Percentiles rank a stretch among this genome's conserved stretches.
These are phyloP conservation scores for Rhynchotus rufescens DNA, from an alignment of 2,797 vertebrate species.

Conservation along the genomic window DNA sequence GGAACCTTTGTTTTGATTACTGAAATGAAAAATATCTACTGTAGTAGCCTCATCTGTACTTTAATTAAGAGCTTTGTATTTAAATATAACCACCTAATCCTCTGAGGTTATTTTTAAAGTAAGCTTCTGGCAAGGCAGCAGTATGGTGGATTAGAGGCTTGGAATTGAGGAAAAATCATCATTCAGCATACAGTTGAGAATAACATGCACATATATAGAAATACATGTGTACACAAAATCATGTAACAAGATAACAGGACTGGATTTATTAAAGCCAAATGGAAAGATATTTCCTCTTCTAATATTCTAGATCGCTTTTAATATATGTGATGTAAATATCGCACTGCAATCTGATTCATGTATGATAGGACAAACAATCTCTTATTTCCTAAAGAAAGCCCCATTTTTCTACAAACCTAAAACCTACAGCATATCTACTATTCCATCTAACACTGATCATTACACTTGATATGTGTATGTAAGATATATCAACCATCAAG, in stretches of 20 bases:
- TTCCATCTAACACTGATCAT: background rate
- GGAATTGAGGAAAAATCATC: slow-evolving; percentile 48
- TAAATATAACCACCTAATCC: slow-evolving; percentile 62
- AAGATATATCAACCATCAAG: background rate
- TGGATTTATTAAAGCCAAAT: slow-evolving; percentile 58
- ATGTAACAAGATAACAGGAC: slow-evolving; percentile 43
- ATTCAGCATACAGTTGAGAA: slow-evolving; percentile 1
- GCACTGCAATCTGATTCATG: background rate
- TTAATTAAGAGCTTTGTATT: slow-evolving; percentile 72
- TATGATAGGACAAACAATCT: background rate
- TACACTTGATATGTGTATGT: background rate
- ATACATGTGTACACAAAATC: background rate
- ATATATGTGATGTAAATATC: background rate
- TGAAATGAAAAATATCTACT: background rate
- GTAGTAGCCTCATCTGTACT: slow-evolving; percentile 55
- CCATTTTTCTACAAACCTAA: background rate
- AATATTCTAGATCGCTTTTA: slow-evolving; percentile 47
- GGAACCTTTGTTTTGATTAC: slow-evolving; percentile 46
- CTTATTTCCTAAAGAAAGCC: background rate
- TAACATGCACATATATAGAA: slow-evolving; percentile 23
- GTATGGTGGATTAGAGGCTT: slow-evolving; percentile 50
- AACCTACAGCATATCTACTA: background rate
- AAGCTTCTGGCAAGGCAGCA: slow-evolving; percentile 60
- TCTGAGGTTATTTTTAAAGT: slow-evolving; percentile 63
- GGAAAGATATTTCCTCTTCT: slow-evolving; percentile 30